Conservation (phyloP, 2,797 vertebrate species). For the Alca torda region DNA sequence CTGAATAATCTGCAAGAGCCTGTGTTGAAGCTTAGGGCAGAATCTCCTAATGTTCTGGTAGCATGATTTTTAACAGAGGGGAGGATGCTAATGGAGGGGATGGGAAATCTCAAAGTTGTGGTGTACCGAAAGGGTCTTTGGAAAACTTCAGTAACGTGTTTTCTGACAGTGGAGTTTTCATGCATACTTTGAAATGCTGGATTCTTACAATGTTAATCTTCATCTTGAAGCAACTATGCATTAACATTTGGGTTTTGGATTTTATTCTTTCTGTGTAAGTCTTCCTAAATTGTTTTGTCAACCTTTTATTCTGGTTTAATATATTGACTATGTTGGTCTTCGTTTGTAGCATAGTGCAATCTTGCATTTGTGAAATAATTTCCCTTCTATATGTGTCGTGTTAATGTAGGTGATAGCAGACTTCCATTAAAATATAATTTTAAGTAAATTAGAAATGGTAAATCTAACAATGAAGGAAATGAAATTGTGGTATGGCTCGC, state of each 20-base stretch:
- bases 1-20: background rate
- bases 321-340: background rate
- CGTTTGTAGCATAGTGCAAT: background rate
- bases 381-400: background rate
- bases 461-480: background rate
- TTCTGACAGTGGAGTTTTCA: background rate
- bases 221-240: background rate
- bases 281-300: background rate
- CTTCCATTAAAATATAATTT: background rate
- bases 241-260: background rate
- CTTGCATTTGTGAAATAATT: background rate
- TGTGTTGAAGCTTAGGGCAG: background rate
- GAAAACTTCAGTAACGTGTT: background rate
- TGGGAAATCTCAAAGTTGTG: background rate
- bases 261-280: background rate
- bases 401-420: background rate
- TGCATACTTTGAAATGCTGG: background rate
- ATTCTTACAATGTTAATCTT: background rate
- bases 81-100: background rate
- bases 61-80: background rate
- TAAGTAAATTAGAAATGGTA: background rate
- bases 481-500: background rate
- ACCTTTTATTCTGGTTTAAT: background rate
- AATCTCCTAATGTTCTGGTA: background rate
- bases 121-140: background rate